These are phyloP conservation scores for Oreortyx pictus DNA, from an alignment of 2,797 vertebrate species.

Conservation along the genomic window DNA sequence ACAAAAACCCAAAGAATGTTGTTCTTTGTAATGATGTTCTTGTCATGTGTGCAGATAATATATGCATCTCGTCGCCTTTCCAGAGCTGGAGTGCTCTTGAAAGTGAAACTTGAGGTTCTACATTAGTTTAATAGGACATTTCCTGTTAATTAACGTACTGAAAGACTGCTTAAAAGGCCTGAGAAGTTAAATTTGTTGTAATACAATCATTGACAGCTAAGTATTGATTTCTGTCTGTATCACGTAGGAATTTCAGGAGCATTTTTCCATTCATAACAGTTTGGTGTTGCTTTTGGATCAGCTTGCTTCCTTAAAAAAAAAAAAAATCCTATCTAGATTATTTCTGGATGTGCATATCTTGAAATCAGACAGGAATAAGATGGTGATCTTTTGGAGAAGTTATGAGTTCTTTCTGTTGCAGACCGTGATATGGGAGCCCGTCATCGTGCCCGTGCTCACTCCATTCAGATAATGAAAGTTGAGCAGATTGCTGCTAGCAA, in stretches of 20 bases:
- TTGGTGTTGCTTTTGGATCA: not conserved
- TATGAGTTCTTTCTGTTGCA: constrained; percentile 54
- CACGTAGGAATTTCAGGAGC: not conserved
- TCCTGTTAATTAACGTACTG: not conserved
- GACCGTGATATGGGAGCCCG: constrained; percentile 97
- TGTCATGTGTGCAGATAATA: constrained; percentile 84
- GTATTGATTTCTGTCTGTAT: rapidly evolving
- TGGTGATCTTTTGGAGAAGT: not conserved
- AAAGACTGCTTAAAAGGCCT: not conserved
- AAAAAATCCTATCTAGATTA: not conserved
- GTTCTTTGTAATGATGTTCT: constrained; percentile 77
- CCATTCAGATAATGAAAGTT: constrained; percentile 99
- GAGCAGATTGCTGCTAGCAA: constrained; percentile 88
- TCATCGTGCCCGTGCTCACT: constrained; percentile 94
- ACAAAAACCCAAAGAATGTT: constrained; percentile 84
- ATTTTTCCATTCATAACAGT: not conserved
- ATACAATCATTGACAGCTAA: not conserved
- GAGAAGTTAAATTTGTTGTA: not conserved
- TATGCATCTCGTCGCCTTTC: constrained; percentile 86
- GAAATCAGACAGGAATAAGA: not conserved
- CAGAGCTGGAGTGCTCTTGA: constrained; percentile 79
- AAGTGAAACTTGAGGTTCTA: constrained; percentile 87
- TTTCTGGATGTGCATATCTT: rapidly evolving
- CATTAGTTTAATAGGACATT: constrained; percentile 1
- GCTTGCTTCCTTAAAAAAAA: not conserved